Percentiles rank a stretch among this genome's conserved stretches.
Evolutionary conservation across 2,113 vertebrate species (phyloP).

Genomic region (Polypterus bichir): DNA sequence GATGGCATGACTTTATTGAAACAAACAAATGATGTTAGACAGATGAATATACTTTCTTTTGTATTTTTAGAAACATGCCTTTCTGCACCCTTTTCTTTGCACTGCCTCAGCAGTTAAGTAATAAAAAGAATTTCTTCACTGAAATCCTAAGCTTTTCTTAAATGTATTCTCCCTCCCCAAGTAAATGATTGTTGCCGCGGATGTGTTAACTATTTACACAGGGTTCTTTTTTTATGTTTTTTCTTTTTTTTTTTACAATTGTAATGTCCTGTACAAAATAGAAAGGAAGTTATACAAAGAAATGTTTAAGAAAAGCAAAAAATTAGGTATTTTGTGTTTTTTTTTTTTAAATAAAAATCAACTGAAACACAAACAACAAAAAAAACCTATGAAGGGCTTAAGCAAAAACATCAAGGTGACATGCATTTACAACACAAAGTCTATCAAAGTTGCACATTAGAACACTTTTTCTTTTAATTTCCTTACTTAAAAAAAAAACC

Average conservation of each 20-base stretch:
- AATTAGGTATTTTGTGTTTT: background rate
- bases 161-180: slow-evolving; percentile 22
- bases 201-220: slow-evolving; percentile 52
- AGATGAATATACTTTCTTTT: slow-evolving; percentile 33
- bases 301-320: slow-evolving; percentile 42
- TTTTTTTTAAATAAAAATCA: slow-evolving; percentile 35
- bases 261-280: slow-evolving; percentile 54
- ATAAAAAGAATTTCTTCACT: slow-evolving; percentile 23
- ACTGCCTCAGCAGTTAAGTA: slow-evolving; percentile 25
- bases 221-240: no score
- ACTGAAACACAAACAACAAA: slow-evolving; percentile 18
- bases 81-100: slow-evolving; percentile 26
- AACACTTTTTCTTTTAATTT: slow-evolving; percentile 23
- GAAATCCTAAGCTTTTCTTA: slow-evolving; percentile 20
- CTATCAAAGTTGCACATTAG: slow-evolving; percentile 46
- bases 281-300: slow-evolving; percentile 47
- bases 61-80: slow-evolving; percentile 42
- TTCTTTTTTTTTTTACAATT: slow-evolving; percentile 38
- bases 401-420: slow-evolving; percentile 47
- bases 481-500: slow-evolving; percentile 21
- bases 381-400: slow-evolving; percentile 40
- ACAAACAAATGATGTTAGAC: slow-evolving; percentile 41
- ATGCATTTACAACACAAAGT: slow-evolving; percentile 58
- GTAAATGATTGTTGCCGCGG: slow-evolving; percentile 56
- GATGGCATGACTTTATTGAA: slow-evolving; percentile 56